These are phyloP conservation scores for Mesocricetus auratus DNA, from an alignment of 2,113 vertebrate species.

Conservation along the genomic window DNA sequence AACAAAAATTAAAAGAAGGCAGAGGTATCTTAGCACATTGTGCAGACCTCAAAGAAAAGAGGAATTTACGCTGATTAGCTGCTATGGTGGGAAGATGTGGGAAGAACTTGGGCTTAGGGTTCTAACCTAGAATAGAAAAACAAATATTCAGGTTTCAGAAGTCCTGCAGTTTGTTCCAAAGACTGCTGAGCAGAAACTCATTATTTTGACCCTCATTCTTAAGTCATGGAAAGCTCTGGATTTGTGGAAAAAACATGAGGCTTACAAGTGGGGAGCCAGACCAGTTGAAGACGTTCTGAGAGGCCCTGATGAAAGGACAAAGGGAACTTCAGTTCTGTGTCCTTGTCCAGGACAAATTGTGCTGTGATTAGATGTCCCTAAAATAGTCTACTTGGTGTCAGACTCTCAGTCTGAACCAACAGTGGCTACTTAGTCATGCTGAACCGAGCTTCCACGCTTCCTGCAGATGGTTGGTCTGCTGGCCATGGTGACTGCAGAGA, in stretches of 20 bases:
- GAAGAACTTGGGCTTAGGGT: not conserved
- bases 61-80: not conserved
- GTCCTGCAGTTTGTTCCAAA: not conserved
- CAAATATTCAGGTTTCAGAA: not conserved
- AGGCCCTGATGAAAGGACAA: not conserved
- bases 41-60: not conserved
- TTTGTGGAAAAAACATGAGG: conserved; percentile 10
- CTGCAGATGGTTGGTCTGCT: not conserved
- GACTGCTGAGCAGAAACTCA: not conserved
- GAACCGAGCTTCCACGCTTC: not conserved
- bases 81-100: not conserved
- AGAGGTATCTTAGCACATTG: not conserved
- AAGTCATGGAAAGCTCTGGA: not conserved
- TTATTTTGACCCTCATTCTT: conserved; percentile 8
- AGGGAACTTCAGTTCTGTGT: not conserved
- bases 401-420: not conserved
- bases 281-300: not conserved
- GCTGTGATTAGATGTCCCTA: not conserved
- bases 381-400: not conserved
- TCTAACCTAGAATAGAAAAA: not conserved
- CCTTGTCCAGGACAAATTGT: not conserved
- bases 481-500: not conserved
- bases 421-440: not conserved
- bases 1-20: not conserved
- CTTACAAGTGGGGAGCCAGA: not conserved